Evolutionary conservation across 2,113 vertebrate genomes (phyloP), one percentile per base, ranked within the genome.

Genomic region (Thymallus thymallus): DNA sequence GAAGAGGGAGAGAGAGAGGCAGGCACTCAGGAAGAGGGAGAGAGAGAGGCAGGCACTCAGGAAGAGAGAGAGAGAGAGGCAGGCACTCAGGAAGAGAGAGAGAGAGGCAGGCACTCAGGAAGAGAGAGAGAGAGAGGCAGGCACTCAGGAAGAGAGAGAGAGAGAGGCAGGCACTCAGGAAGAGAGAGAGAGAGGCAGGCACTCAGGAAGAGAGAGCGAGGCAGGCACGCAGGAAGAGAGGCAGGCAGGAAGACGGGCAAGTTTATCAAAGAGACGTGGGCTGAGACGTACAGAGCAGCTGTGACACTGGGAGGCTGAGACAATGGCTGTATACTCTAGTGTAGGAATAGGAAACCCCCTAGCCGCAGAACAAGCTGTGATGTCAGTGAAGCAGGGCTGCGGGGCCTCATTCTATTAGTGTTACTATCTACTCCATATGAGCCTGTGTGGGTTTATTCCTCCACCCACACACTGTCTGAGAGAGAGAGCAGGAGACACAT

Each of bases 301-400:
- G 46, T 14, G 46, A 51, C n/a, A n/a, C n/a, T 13, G 14, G 18
- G 16, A n/a, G 56, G 56, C 56, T 60, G n/a, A 22, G 18, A 20
- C 56, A 6, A n/a, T 18, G 56, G n/a, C 20, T 22, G 64, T 12
- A 35, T 26, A 3, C 18, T 26, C 30, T 9, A 20, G 26, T 66
- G 64, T 22, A 66, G 30, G 16, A 32, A 29, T 22, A 30, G 29
- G 30, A 35, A 66, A 16, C 29, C 64, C 62, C 29, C 64, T 41
- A 14, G 29, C 16, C 20, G 14, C 24, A 66, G 64, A 51, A 51
- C 35, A 20, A 30, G 64, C 64, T 35, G 29, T 35, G 64, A 66
- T 66, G 64, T 35, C 64, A 66, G n/a, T n/a, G n/a, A n/a, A n/a
- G n/a, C n/a, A n/a, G 64, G n/a, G 56, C 56, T 5, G 26, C 62